A percentile compares a stretch with the other conserved stretches of the same genome.
These are phyloP conservation scores for Apocheima hispidaria DNA, from an alignment of 2,888 invertebrate species.

Conservation along the genomic window DNA sequence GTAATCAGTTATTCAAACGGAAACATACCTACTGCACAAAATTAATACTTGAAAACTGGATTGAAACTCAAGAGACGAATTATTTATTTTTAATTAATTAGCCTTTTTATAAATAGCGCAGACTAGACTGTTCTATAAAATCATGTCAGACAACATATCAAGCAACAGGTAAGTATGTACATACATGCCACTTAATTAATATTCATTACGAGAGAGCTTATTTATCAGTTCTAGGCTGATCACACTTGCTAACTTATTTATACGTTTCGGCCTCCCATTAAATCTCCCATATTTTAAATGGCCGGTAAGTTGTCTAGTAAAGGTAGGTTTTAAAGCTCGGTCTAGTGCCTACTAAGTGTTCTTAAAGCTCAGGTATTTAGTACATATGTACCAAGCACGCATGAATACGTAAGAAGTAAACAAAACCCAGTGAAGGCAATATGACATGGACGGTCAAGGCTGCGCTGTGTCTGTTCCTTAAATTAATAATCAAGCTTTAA, in stretches of 20 bases:
- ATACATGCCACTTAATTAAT: neutral
- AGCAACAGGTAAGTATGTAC: constrained; percentile 2
- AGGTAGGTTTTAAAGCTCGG: constrained; percentile 28
- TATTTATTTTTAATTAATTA: constrained; percentile 13
- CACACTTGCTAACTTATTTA: too few species aligned
- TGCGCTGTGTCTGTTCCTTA: constrained; percentile 36
- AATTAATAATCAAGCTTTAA: constrained; percentile 33
- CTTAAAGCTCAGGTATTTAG: constrained; percentile 50
- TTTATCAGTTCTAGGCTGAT: neutral
- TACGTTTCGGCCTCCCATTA: too few species aligned
- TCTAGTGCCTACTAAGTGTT: constrained; percentile 24
- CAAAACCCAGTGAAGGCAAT: constrained; percentile 54
- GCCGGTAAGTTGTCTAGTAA: neutral
- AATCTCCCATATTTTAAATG: too few species aligned
- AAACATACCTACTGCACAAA: constrained; percentile 18
- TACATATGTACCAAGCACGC: constrained; percentile 56
- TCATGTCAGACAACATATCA: constrained; percentile 11
- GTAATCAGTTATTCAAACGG: constrained; percentile 8
- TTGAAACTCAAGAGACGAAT: constrained; percentile 23
- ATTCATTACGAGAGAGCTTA: constrained; percentile 4
- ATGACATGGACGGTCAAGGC: constrained; percentile 63
- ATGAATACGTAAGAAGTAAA: constrained; percentile 53
- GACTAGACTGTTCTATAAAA: constrained; percentile 23
- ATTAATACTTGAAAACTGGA: constrained; percentile 12
- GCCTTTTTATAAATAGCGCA: constrained; percentile 3